These are phyloP conservation scores for Scylla paramamosain DNA, from an alignment of 1,140 invertebrate species.

Conservation along the genomic window DNA sequence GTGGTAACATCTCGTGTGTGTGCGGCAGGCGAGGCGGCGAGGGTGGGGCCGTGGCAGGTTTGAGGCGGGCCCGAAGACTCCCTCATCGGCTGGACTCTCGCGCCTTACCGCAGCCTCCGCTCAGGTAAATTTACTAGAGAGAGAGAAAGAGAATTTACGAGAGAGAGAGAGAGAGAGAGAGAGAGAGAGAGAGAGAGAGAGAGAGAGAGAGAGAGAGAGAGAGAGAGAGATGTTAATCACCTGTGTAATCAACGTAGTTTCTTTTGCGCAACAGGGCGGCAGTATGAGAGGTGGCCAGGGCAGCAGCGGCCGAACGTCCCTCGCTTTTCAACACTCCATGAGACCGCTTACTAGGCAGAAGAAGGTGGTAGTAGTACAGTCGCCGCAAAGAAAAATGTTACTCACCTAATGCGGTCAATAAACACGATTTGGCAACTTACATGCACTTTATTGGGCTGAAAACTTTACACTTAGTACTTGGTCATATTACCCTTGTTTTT, in stretches of 20 bases:
- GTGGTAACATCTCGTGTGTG: too few relatives aligned
- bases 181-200: slow-evolving; percentile 8
- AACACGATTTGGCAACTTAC: too few relatives aligned
- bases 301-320: not conserved
- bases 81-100: not conserved
- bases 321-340: not conserved
- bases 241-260: not conserved
- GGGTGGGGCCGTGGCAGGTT: not conserved
- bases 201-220: not conserved
- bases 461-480: too few relatives aligned
- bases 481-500: too few relatives aligned
- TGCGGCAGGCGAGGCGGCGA: not conserved
- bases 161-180: not conserved
- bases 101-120: not conserved
- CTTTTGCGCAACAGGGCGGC: not conserved
- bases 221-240: not conserved
- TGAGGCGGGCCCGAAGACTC: not conserved
- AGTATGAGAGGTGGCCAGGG: not conserved
- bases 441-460: too few relatives aligned
- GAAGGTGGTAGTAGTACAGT: not conserved
- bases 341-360: not conserved
- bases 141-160: too few relatives aligned
- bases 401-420: too few relatives aligned
- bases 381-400: too few relatives aligned
- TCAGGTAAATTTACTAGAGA: not conserved